phyloP scores from a whole-genome alignment of 2,888 invertebrate genomes.

The Xiphydria camelus region DNA sequence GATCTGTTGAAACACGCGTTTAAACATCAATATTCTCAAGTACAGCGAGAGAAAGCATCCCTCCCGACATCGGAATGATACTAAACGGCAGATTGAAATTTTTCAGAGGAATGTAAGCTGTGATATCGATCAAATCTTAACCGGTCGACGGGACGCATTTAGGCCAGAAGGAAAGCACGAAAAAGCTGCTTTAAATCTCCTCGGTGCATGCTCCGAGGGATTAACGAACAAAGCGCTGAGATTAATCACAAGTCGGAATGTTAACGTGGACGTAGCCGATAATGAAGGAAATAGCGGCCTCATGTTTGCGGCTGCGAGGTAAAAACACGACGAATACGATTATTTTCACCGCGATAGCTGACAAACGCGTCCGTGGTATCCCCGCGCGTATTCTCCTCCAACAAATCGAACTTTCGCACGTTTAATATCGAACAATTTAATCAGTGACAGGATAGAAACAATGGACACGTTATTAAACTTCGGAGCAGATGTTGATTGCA shows the following conservation, averaged over 20 bases:
- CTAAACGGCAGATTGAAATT: too few relatives aligned
- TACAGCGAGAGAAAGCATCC: too few relatives aligned
- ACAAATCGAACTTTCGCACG: too few relatives aligned
- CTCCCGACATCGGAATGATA: too few relatives aligned
- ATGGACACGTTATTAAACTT: slow-evolving; percentile 58
- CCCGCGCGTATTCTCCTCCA: too few relatives aligned
- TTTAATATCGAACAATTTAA: too few relatives aligned
- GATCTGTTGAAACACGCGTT: slow-evolving; percentile 62
- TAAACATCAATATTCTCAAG: slow-evolving; percentile 53
- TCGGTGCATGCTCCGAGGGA: slow-evolving; percentile 42
- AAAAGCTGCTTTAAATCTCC: slow-evolving; percentile 39
- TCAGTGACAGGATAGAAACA: slow-evolving; percentile 50
- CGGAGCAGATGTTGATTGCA: slow-evolving; percentile 60
- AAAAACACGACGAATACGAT: neutral
- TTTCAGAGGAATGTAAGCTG: slow-evolving; percentile 45
- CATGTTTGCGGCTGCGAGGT: slow-evolving; percentile 61
- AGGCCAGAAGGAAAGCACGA: slow-evolving; percentile 42
- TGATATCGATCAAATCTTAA: slow-evolving; percentile 38
- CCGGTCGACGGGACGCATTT: slow-evolving; percentile 41
- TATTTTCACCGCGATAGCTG: neutral
- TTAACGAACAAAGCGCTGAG: slow-evolving; percentile 44
- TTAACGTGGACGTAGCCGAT: slow-evolving; percentile 62
- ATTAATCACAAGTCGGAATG: slow-evolving; percentile 53
- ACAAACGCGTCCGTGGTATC: too few relatives aligned
- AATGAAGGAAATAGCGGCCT: slow-evolving; percentile 61